These are phyloP conservation scores for Chloromyia formosa DNA, from an alignment of 2,888 invertebrate genomes.

Conservation along the genomic window DNA sequence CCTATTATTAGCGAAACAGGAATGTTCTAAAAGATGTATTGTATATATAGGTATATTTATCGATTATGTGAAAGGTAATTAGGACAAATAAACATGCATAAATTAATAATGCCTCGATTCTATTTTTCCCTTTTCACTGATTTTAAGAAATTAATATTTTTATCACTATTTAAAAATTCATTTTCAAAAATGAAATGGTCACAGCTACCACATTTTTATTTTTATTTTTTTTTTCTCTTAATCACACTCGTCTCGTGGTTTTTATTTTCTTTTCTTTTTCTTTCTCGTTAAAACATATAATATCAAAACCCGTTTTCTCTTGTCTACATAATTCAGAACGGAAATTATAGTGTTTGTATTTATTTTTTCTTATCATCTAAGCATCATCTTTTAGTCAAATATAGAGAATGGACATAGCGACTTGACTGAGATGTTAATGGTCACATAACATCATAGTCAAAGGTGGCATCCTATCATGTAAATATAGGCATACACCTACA, in stretches of 20 bases:
- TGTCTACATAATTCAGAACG: not conserved
- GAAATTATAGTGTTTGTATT: no score
- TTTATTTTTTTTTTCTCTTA: constrained; percentile 24
- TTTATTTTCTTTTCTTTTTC: not conserved
- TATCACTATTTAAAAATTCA: not conserved
- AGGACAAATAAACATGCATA: not conserved
- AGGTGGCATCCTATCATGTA: no score
- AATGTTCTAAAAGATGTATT: no score
- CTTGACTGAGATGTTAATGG: not conserved
- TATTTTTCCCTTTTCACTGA: not conserved
- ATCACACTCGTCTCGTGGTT: not conserved
- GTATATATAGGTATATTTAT: not conserved
- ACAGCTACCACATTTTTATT: constrained; percentile 55
- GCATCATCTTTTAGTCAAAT: not conserved
- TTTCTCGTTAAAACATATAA: not conserved
- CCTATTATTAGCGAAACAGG: no score
- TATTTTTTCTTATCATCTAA: constrained; percentile 4
- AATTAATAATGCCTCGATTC: not conserved
- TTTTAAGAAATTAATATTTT: not conserved
- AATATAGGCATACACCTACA: no score
- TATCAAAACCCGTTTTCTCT: constrained; percentile 2
- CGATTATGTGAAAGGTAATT: not conserved
- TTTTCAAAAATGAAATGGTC: constrained; percentile 58
- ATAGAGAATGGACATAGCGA: not conserved
- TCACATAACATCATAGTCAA: no score